Percentiles rank a stretch among this genome's conserved stretches.
These are phyloP conservation scores for Sebastes hopkinsi DNA, from an alignment of 2,797 vertebrate species.

Conservation along the genomic window DNA sequence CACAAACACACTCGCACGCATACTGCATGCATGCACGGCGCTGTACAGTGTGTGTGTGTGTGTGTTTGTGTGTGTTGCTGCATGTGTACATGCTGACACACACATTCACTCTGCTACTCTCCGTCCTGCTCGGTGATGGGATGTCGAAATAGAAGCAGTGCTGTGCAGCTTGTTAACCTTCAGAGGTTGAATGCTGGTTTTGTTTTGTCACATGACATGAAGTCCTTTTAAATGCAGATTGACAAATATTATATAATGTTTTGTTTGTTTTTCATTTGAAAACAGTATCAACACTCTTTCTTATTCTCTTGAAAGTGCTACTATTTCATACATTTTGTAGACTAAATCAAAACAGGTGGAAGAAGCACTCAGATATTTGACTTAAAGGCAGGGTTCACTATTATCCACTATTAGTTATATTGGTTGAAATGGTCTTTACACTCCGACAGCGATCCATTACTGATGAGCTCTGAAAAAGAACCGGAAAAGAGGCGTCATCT, in stretches of 20 bases:
- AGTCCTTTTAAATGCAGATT: too few species aligned
- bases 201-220: background rate
- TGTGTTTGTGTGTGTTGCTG: background rate
- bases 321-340: background rate
- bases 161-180: background rate
- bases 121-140: background rate
- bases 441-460: too few species aligned
- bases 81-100: slow-evolving; percentile 17
- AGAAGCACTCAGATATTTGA: background rate
- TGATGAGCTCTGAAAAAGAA: too few species aligned
- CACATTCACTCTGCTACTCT: background rate
- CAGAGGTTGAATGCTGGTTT: background rate
- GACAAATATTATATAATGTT: background rate
- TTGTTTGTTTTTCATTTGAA: background rate
- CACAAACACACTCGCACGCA: slow-evolving; percentile 54
- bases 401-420: too few species aligned
- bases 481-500: too few species aligned
- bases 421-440: too few species aligned
- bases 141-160: background rate
- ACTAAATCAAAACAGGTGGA: background rate
- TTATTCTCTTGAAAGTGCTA: background rate
- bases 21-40: background rate
- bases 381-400: background rate
- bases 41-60: background rate
- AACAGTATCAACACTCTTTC: background rate